Evolutionary conservation across 2,113 vertebrate species (phyloP), one percentile per base, ranked within the genome.

Genomic region (Lophius piscatorius): DNA sequence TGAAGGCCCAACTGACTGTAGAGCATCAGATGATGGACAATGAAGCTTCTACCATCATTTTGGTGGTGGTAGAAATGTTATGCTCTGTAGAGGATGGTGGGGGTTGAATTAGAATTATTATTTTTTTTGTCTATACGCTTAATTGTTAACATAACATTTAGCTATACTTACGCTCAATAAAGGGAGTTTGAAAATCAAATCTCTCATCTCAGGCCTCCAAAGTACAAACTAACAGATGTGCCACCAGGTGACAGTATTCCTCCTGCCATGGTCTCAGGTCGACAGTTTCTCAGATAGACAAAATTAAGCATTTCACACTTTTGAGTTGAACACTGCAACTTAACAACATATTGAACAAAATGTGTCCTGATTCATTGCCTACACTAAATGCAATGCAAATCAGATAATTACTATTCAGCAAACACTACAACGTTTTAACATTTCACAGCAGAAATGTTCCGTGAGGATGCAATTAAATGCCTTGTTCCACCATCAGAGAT

Each of bases 241-340:
- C 77, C 84, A 84, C 41, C 76, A 83, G 86, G 63, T 83, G 82
- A 78, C 82, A 78, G 71, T 75, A 21, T 86, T 88, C 72, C 46
- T 74, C 68, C 54, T 56, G 50, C 34, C 41, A 33, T 11, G 17
- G 47, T 55, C 33, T 51, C 49, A 14, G 12, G 44, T 23, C 42
- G 20, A 68, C 58, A 63, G 49, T 20, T 40, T 69, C 34, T 64
- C 8, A 14, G 24, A 42, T 17, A 23, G 39, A 52, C 29, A 11
- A 21, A 31, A 34, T 23, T 23, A 18, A 58, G 18, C 29, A 22
- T 59, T 33, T 74, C 62, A 78, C 49, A 61, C n/a, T n/a, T n/a
- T n/a, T 3, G 44, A 62, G 50, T 26, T 17, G 40, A 76, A 45
- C 29, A 35, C 20, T 13, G 33, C 24, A 70, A 55, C 39, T 29